Conservation (phyloP, 2,113 vertebrate species). For the Megaceryle maxima region DNA sequence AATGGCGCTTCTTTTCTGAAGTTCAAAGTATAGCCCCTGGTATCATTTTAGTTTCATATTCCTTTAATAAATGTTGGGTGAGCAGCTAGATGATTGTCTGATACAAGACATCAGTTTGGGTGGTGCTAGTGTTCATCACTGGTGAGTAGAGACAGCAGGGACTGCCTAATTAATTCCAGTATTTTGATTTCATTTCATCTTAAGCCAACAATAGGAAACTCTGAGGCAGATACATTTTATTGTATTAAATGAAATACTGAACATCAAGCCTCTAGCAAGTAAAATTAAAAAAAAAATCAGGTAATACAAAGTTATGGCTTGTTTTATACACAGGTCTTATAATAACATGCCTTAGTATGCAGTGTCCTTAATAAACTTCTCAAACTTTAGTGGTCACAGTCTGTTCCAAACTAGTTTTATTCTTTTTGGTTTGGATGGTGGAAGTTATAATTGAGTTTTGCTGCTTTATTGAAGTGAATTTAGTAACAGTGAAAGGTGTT, state of each 20-base stretch:
- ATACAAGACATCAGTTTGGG: background rate
- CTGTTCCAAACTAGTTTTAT: background rate
- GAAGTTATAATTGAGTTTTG: constrained; percentile 19
- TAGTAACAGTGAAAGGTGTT: background rate
- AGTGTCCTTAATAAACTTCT: constrained; percentile 15
- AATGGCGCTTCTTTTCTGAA: constrained; percentile 3
- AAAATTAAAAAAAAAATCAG: background rate
- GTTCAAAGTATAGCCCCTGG: constrained; percentile 43
- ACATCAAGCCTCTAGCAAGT: constrained; percentile 12
- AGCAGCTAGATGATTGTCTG: background rate
- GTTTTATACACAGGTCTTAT: background rate
- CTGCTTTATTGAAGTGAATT: constrained; percentile 5
- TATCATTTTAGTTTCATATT: background rate
- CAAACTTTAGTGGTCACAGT: background rate
- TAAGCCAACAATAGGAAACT: constrained; percentile 31
- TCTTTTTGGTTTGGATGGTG: background rate
- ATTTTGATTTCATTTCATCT: constrained; percentile 58
- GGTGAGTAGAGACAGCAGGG: background rate
- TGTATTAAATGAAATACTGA: constrained; percentile 23
- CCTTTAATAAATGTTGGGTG: background rate
- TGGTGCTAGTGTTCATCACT: background rate
- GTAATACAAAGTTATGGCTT: background rate
- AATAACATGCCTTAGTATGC: background rate
- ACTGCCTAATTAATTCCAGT: constrained; percentile 31
- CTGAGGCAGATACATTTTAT: background rate